Percentiles rank a stretch among this genome's conserved stretches.
These are phyloP conservation scores for Noctua comes DNA, from an alignment of 2,888 invertebrate species.

Conservation along the genomic window DNA sequence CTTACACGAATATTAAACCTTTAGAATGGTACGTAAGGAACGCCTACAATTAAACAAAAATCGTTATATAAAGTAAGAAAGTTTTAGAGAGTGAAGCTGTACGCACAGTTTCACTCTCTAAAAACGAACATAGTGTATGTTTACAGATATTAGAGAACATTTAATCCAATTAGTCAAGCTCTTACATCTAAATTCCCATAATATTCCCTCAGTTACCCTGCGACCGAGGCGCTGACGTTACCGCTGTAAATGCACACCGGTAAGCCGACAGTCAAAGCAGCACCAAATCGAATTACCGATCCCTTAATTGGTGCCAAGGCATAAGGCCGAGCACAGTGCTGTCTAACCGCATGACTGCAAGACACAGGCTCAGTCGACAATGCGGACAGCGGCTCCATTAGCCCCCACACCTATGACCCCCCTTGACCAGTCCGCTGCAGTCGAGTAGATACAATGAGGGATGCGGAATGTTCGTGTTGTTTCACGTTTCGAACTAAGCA, in stretches of 20 bases:
- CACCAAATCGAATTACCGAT: neutral
- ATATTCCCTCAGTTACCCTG: neutral
- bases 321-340: neutral
- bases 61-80: neutral
- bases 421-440: neutral
- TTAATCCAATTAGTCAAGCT: too few species aligned
- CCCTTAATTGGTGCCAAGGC: neutral
- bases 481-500: neutral
- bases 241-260: neutral
- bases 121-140: neutral
- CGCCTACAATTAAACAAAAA: neutral
- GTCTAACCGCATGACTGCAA: too few species aligned
- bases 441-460: neutral
- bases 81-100: too few species aligned
- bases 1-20: neutral
- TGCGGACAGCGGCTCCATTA: neutral
- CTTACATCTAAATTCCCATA: neutral
- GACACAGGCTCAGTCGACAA: neutral
- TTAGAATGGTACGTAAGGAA: neutral
- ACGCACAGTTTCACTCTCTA: neutral
- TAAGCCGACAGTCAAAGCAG: neutral
- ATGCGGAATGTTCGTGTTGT: neutral
- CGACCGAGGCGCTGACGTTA: too few species aligned
- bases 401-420: neutral
- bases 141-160: neutral